Evolutionary conservation across 2,888 invertebrate species (phyloP).

Genomic region (Hylaea fasciaria): DNA sequence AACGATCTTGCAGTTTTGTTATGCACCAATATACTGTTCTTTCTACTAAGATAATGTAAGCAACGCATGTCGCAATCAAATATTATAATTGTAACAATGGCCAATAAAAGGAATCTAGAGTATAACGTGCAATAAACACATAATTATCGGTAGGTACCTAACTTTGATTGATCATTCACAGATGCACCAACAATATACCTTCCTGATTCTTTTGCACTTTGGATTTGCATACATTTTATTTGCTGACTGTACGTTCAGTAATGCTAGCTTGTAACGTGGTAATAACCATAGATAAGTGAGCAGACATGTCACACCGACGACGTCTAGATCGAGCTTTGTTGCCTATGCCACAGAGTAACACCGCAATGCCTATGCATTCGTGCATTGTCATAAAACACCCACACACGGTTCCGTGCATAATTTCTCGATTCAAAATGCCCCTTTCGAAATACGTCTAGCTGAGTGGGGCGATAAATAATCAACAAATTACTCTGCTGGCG

Average conservation of each 20-base stretch:
- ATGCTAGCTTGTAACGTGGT: conserved; percentile 20
- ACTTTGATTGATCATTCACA: too few species aligned
- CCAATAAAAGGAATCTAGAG: too few species aligned
- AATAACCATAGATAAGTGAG: conserved; percentile 35
- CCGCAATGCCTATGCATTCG: conserved; percentile 56
- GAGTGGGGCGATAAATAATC: conserved; percentile 74
- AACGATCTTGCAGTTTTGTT: not conserved
- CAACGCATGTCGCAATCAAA: too few species aligned
- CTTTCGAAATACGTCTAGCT: conserved; percentile 74
- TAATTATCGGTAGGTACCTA: too few species aligned
- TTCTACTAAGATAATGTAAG: too few species aligned
- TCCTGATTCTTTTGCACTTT: too few species aligned
- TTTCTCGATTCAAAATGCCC: conserved; percentile 76
- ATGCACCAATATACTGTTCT: not conserved
- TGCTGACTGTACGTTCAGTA: not conserved
- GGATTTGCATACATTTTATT: too few species aligned
- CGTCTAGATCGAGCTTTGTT: conserved; percentile 48
- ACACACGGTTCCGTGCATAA: conserved; percentile 74
- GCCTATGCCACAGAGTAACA: conserved; percentile 27
- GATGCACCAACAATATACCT: too few species aligned
- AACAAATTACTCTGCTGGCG: conserved; percentile 76
- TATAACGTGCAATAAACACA: too few species aligned
- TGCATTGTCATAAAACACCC: conserved; percentile 78
- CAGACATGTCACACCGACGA: conserved; percentile 42
- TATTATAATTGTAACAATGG: too few species aligned